Evolutionary conservation across 1,140 invertebrate species (phyloP).

Genomic region (Drosophila triauraria): DNA sequence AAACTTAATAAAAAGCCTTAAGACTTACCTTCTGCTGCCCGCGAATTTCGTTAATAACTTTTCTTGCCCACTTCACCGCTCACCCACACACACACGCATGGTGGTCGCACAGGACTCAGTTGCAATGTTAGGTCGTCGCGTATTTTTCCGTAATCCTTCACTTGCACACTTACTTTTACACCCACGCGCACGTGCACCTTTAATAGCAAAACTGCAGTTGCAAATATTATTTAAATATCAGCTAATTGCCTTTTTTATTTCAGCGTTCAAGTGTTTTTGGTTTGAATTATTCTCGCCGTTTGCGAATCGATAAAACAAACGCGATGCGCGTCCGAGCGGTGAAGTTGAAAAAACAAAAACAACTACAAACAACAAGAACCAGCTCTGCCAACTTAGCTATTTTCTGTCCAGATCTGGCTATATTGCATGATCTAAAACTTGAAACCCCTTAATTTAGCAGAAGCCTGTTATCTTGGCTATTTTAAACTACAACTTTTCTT

Average conservation of each 20-base stretch:
- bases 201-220: background rate
- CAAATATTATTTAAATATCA: conserved; percentile 10
- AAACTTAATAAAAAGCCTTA: background rate
- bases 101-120: conserved; percentile 3
- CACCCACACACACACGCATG: conserved; percentile 15
- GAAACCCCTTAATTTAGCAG: no score
- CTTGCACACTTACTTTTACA: background rate
- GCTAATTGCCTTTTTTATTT: background rate
- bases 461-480: no score
- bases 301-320: conserved; percentile 25
- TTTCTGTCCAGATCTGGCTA: no score
- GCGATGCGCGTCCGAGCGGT: background rate
- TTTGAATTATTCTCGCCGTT: conserved; percentile 1
- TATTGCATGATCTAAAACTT: no score
- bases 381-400: no score
- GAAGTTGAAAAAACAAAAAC: background rate
- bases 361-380: background rate
- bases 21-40: conserved; percentile 11
- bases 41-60: conserved; percentile 3
- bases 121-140: background rate
- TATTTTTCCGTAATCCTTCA: conserved; percentile 17
- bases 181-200: conserved; percentile 1
- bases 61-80: background rate
- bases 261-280: background rate
- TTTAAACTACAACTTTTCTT: no score